A percentile compares a stretch with the other conserved stretches of the same genome.
Conservation (phyloP, 2,797 vertebrate species). For the Helostoma temminkii region DNA sequence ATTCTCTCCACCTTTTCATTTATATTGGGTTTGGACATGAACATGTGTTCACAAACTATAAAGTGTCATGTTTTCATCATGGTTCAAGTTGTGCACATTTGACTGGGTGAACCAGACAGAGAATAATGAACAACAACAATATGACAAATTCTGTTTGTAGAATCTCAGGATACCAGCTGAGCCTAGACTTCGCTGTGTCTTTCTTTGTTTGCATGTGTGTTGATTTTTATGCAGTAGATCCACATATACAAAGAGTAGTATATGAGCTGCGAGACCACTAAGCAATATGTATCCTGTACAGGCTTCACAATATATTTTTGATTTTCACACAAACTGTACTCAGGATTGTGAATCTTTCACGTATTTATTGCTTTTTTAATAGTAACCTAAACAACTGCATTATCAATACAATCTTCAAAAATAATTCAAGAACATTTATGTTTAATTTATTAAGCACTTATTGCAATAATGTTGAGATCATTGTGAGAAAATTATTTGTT, state of each 20-base stretch:
- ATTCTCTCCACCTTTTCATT: conserved; percentile 12
- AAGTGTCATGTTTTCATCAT: conserved; percentile 24
- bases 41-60: conserved; percentile 21
- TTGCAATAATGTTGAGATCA: background rate
- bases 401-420: background rate
- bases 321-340: conserved; percentile 11
- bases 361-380: background rate
- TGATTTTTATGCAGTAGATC: conserved; percentile 40
- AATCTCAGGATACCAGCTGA: conserved; percentile 65
- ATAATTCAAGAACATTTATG: background rate
- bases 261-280: conserved; percentile 51
- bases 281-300: conserved; percentile 39
- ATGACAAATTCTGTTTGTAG: conserved; percentile 71
- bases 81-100: conserved; percentile 28
- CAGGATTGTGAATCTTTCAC: background rate
- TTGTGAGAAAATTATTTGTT: background rate
- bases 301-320: conserved; percentile 15
- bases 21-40: conserved; percentile 8
- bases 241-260: conserved; percentile 30
- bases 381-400: background rate
- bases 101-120: conserved; percentile 27
- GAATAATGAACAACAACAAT: conserved; percentile 41
- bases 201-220: conserved; percentile 17
- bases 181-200: conserved; percentile 7
- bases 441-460: background rate